phyloP scores from a whole-genome alignment of 1,140 invertebrate species.

The Ostrea edulis region DNA sequence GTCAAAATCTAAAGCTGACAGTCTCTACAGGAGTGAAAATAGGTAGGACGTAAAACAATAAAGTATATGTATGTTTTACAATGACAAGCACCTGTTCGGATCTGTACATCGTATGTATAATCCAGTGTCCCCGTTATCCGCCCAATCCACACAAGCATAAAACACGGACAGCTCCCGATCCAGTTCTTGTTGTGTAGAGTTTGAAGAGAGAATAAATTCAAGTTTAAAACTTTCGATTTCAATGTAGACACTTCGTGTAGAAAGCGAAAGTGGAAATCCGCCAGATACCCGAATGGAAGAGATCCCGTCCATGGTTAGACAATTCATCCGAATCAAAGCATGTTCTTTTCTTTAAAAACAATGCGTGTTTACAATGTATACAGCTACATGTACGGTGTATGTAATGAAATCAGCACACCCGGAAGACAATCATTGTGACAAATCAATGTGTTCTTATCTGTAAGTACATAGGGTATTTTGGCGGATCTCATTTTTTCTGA shows the following conservation, averaged over 20 bases:
- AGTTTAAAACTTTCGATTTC: slow-evolving; percentile 9
- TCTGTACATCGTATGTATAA: not conserved
- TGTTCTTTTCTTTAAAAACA: no score
- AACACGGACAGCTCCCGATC: not conserved
- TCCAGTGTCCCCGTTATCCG: not conserved
- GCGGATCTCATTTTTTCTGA: no score
- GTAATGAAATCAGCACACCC: no score
- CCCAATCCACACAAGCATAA: not conserved
- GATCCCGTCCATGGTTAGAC: not conserved
- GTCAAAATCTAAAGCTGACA: not conserved
- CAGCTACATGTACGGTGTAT: no score
- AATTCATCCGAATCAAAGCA: no score
- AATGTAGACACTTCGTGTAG: not conserved
- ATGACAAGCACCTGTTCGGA: not conserved
- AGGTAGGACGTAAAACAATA: not conserved
- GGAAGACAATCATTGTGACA: no score
- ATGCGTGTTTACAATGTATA: no score
- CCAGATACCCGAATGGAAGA: not conserved
- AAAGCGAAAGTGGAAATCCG: not conserved
- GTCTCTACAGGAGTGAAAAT: not conserved
- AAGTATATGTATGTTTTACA: not conserved
- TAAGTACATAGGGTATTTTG: no score
- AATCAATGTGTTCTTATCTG: no score
- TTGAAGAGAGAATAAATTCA: not conserved
- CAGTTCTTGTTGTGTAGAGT: not conserved